Percentiles rank a stretch among this genome's conserved stretches.
These are phyloP conservation scores for Trachythela sp. DNA, from an alignment of 64 coral and sea anemone genomes.

Conservation along the genomic window DNA sequence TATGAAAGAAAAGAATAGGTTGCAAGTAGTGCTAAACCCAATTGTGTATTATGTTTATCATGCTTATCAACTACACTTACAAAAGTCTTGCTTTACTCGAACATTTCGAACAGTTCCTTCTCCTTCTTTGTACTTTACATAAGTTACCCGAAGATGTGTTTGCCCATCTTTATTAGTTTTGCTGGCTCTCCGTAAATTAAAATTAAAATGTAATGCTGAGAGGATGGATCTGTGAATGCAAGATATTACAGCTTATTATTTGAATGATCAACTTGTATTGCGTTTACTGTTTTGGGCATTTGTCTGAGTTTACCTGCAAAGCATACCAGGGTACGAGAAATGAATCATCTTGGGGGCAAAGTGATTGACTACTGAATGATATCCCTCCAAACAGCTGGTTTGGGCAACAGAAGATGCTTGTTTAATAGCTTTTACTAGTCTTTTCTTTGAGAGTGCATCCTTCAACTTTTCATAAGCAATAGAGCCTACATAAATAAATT, in stretches of 20 bases:
- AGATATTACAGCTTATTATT: too few species aligned
- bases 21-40: too few species aligned
- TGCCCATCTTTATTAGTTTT: conserved; percentile 8
- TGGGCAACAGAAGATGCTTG: conserved; percentile 36
- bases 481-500: not conserved
- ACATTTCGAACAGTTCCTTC: conserved; percentile 31
- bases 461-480: conserved; percentile 30
- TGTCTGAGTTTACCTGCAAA: conserved; percentile 30
- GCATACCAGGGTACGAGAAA: conserved; percentile 40
- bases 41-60: too few species aligned
- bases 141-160: not conserved
- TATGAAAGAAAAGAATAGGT: not conserved
- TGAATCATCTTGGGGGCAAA: conserved; percentile 46
- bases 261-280: not conserved
- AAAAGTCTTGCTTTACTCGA: conserved; percentile 32
- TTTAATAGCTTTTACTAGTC: conserved; percentile 40
- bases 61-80: too few species aligned
- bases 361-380: conserved; percentile 49
- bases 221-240: conserved; percentile 17
- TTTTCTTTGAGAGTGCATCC: conserved; percentile 1
- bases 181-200: not conserved
- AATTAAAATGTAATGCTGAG: conserved; percentile 35
- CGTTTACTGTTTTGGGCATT: conserved; percentile 7
- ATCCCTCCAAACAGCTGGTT: conserved; percentile 43
- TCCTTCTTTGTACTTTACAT: conserved; percentile 15